Conservation (phyloP, 2,113 vertebrate genomes). For the Procavia capensis region DNA sequence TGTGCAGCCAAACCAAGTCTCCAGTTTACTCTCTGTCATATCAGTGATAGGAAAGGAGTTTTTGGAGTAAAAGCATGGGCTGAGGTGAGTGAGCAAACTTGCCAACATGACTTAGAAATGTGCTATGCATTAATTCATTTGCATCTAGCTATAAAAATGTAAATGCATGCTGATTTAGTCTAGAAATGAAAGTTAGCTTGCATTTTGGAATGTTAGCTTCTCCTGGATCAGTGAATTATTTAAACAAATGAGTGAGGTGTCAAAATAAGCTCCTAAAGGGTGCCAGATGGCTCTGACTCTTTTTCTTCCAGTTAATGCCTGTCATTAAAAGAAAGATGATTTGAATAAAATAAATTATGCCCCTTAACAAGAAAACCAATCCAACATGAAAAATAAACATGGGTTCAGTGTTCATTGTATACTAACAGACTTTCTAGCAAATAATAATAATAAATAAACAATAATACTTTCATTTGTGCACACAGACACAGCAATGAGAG, state of each 20-base stretch:
- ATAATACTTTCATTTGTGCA: not conserved
- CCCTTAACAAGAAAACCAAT: slow-evolving; percentile 42
- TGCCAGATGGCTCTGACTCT: slow-evolving; percentile 58
- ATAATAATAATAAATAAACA: not conserved
- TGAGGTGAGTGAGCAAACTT: not conserved
- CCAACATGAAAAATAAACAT: slow-evolving; percentile 26
- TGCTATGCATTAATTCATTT: slow-evolving; percentile 48
- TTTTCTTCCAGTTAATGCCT: slow-evolving; percentile 53
- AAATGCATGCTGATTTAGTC: slow-evolving; percentile 59
- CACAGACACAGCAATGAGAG: not conserved
- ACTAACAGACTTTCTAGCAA: not conserved
- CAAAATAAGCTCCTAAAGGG: slow-evolving; percentile 65
- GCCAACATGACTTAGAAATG: not conserved
- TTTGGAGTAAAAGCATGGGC: not conserved
- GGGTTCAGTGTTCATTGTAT: slow-evolving; percentile 26
- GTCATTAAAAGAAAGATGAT: slow-evolving; percentile 52
- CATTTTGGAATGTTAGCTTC: slow-evolving; percentile 48
- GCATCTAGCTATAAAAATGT: not conserved
- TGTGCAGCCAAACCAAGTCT: not conserved
- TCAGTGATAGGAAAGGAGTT: not conserved
- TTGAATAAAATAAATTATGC: slow-evolving; percentile 61
- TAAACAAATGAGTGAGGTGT: slow-evolving; percentile 56
- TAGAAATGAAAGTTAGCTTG: slow-evolving; percentile 21
- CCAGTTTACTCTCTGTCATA: not conserved
- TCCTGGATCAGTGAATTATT: slow-evolving; percentile 59